Percentiles rank a stretch among this genome's conserved stretches.
These are phyloP conservation scores for Manduca sexta DNA, from an alignment of 1,140 invertebrate species.

Conservation along the genomic window DNA sequence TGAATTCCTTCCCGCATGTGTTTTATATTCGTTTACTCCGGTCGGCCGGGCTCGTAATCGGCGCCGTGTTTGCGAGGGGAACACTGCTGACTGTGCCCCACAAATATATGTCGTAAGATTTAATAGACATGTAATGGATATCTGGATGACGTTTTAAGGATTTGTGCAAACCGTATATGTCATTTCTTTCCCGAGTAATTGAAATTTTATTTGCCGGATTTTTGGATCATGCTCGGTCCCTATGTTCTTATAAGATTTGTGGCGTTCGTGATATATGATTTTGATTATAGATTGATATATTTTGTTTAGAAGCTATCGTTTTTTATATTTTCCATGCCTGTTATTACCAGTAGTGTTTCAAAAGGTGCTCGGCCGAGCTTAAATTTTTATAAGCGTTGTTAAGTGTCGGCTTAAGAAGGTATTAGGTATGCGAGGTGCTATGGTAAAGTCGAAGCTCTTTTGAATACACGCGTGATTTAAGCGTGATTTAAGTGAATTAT, in stretches of 20 bases:
- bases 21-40: slow-evolving; percentile 72
- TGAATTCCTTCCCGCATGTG: slow-evolving; percentile 68
- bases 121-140: slow-evolving; percentile 74
- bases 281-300: too few species aligned
- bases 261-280: too few species aligned
- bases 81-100: slow-evolving; percentile 65
- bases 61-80: slow-evolving; percentile 68
- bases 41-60: slow-evolving; percentile 66
- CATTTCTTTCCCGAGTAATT: slow-evolving; percentile 64
- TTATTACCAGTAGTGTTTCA: too few species aligned
- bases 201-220: slow-evolving; percentile 69
- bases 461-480: slow-evolving; percentile 32
- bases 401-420: slow-evolving; percentile 4
- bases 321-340: too few species aligned
- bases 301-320: too few species aligned
- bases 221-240: slow-evolving; percentile 31
- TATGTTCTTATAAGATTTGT: background rate
- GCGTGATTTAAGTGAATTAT: slow-evolving; percentile 53
- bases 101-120: slow-evolving; percentile 73
- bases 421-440: slow-evolving; percentile 5
- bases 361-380: too few species aligned
- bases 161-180: slow-evolving; percentile 72
- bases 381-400: background rate
- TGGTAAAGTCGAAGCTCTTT: slow-evolving; percentile 14
- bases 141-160: slow-evolving; percentile 73